A percentile compares a stretch with the other conserved stretches of the same genome.
Conservation (phyloP, 2,888 invertebrate species). For the Luperina testacea region DNA sequence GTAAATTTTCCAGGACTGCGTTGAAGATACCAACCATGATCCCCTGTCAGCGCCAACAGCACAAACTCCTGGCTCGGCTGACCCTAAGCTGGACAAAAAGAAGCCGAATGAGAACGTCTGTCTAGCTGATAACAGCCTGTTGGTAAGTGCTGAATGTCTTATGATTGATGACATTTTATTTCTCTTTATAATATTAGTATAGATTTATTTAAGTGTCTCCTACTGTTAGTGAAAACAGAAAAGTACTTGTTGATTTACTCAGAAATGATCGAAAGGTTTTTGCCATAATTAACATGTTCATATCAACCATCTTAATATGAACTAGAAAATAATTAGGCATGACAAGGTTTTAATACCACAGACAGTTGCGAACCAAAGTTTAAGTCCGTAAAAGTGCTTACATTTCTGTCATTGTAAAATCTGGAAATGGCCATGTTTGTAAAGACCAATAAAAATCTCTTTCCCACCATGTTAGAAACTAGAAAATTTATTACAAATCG, state of each 20-base stretch:
- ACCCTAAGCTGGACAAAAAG: conserved; percentile 81
- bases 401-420: too few species aligned
- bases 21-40: conserved; percentile 84
- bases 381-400: too few species aligned
- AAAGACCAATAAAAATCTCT: too few species aligned
- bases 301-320: neutral
- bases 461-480: too few species aligned
- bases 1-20: conserved; percentile 79
- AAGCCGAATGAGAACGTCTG: conserved; percentile 89
- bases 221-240: too few species aligned
- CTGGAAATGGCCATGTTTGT: too few species aligned
- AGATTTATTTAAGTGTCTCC: too few species aligned
- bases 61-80: conserved; percentile 70
- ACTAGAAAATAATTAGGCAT: neutral
- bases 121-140: conserved; percentile 92
- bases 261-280: neutral
- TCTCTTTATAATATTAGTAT: too few species aligned
- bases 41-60: conserved; percentile 79
- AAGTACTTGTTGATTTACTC: too few species aligned
- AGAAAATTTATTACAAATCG: too few species aligned
- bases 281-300: neutral
- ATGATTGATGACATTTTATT: neutral
- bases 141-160: conserved; percentile 78
- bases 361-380: too few species aligned
- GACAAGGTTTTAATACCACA: neutral